Conservation (phyloP, 2,888 invertebrate species). For the Pterostichus madidus region DNA sequence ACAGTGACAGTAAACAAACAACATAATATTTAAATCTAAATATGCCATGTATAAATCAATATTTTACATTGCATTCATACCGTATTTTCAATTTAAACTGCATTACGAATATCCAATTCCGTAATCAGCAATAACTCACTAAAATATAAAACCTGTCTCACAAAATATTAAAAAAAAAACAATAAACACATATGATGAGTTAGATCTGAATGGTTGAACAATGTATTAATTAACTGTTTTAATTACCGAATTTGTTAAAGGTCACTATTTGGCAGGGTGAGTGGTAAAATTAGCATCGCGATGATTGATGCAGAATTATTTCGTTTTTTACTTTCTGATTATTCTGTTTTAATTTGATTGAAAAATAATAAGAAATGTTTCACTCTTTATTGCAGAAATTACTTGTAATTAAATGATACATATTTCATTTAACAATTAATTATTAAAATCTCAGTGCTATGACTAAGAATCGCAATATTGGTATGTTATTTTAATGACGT, state of each 20-base stretch:
- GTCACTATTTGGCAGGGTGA: slow-evolving; percentile 2
- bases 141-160: too few relatives aligned
- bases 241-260: slow-evolving; percentile 27
- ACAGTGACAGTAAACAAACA: slow-evolving; percentile 5
- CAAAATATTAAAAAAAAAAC: too few relatives aligned
- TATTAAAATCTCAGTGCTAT: too few relatives aligned
- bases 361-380: too few relatives aligned
- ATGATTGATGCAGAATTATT: neutral
- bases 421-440: too few relatives aligned
- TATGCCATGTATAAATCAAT: neutral
- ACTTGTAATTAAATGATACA: too few relatives aligned
- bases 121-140: neutral
- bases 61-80: neutral
- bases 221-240: slow-evolving; percentile 24
- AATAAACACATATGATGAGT: too few relatives aligned
- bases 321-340: too few relatives aligned
- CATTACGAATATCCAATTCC: neutral
- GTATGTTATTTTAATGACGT: too few relatives aligned
- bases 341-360: too few relatives aligned
- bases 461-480: too few relatives aligned
- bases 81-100: neutral
- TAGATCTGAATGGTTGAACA: slow-evolving; percentile 11
- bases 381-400: too few relatives aligned
- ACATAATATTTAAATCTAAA: slow-evolving; percentile 4
- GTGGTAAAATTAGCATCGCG: slow-evolving; percentile 1